Base-by-base conservation (phyloP, 1,140 invertebrate genomes). In the Theocolax elegans region DNA sequence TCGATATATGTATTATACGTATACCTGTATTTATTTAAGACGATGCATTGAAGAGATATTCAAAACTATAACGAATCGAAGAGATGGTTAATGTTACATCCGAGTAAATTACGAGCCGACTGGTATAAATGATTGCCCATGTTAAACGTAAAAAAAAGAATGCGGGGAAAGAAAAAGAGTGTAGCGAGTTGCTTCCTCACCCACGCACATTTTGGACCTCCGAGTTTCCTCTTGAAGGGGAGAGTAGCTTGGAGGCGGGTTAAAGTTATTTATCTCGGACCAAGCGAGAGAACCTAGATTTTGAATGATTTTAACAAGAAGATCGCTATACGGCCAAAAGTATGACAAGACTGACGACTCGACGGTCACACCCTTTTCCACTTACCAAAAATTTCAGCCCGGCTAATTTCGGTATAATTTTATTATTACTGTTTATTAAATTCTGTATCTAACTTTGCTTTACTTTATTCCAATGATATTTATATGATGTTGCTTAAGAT, bases 91-190 rank as follows among this genome's bases (percentile, higher is more conserved):
- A n/a, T 80, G 79, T 77, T n/a, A 76, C 78, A 80, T 77, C 76
- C 77, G 76, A 76, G 77, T 86, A 81, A 86, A 82, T 83, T 82
- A 86, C 84, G 81, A 82, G 82, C 77, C 81, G 80, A 79, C 79
- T 77, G 17, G 42, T 77, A 83, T 85, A 85, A 85, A 84, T 85
- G 81, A 85, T 86, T 83, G 83, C 82, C 75, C 84, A 85, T 86
- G 84, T 85, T 86, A 84, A 85, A 85, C 82, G 84, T 85, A 79
- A 77, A 67, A 71, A n/a, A 76, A 78, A 75, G 72, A 71, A 75
- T 75, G 72, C 72, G 67, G 58, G 71, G 75, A 73, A 74, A 51
- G 19, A 64, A 77, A 76, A 74, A 75, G 70, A 76, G 78, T 69
- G 72, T 44, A 70, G 76, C 67, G 81, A 83, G 82, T 75, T 75